A percentile compares a stretch with the other conserved stretches of the same genome.
Evolutionary conservation across 92 coral and sea anemone species (phyloP).

Genomic region (Palythoa heliodiscus): DNA sequence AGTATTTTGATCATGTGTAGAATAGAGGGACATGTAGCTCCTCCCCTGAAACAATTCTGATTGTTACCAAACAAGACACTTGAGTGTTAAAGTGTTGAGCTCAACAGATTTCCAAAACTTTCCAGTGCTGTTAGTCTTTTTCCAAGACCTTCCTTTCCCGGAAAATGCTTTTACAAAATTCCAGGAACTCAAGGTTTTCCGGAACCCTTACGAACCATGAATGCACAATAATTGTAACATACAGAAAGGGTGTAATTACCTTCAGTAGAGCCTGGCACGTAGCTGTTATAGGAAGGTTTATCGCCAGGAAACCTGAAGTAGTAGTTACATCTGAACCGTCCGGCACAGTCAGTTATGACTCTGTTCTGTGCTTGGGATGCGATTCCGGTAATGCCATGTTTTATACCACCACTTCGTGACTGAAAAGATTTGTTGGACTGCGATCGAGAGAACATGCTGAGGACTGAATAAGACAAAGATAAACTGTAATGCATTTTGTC

Average conservation of each 20-base stretch:
- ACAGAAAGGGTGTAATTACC: constrained; percentile 41
- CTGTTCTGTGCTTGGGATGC: constrained; percentile 9
- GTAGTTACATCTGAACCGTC: constrained; percentile 84
- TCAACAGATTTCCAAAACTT: not conserved
- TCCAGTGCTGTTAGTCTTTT: too few relatives aligned
- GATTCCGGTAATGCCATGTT: constrained; percentile 13
- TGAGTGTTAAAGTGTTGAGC: too few relatives aligned
- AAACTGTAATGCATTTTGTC: too few relatives aligned
- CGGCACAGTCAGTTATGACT: constrained; percentile 34
- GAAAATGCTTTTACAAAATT: too few relatives aligned
- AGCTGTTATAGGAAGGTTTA: constrained; percentile 75
- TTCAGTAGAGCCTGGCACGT: constrained; percentile 66
- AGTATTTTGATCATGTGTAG: not conserved
- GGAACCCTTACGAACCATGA: too few relatives aligned
- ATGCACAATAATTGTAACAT: too few relatives aligned
- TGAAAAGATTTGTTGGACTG: constrained; percentile 23
- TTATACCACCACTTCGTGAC: constrained; percentile 7
- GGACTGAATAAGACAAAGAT: not conserved
- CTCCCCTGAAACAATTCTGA: too few relatives aligned
- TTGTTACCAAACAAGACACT: too few relatives aligned
- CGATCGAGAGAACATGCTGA: constrained; percentile 37
- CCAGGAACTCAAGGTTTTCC: too few relatives aligned
- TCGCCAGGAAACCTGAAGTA: constrained; percentile 78
- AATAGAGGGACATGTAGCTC: too few relatives aligned
- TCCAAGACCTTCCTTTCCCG: too few relatives aligned